Base-by-base conservation (phyloP, 2,888 invertebrate genomes). In the Limenitis arthemis region DNA sequence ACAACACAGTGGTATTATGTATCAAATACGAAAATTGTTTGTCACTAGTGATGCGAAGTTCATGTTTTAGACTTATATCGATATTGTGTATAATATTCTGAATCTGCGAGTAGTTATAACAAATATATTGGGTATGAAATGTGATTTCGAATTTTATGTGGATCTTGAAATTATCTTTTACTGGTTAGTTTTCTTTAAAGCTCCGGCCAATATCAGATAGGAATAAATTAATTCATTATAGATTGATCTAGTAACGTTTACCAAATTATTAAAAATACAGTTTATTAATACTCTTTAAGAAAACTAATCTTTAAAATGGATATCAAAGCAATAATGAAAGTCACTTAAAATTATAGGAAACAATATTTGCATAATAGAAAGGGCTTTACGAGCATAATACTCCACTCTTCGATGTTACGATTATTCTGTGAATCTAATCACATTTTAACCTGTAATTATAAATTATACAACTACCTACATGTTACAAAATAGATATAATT, bases 1-100 rank as follows among this genome's bases (percentile, higher is more conserved):
- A 73, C 72, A 79, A 69, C 75, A 79, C 78, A 75, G 77, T 79
- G 79, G 80, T 83, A 79, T 81, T 77, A 77, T 74, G 75, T 78
- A 76, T 75, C 64, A 72, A 77, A 75, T 73, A 75, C 73, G 72
- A 72, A 73, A 73, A 67, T 67, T 68, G 68, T 75, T 73, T 75
- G 72, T 73, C 70, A 72, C 76, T 76, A 77, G 75, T 73, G 67
- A 75, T 74, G 75, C 69, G 61, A 72, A 75, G 68, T 83, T 76
- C 79, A 79, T 73, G 75, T 79, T 81, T 83, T 78, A 79, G 80
- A 77, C 72, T 72, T 75, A 74, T 75, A 76, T 74, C 68, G 65
- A 72, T 72, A 74, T 70, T 68, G 72, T 80, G 73, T 83, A 82
- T 73, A 73, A 80, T 82, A 81, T 79, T 82, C 79, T 72, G 72